These are phyloP conservation scores for Sphenopsis melanotis DNA, from an alignment of 2,797 vertebrate genomes.

Conservation along the genomic window DNA sequence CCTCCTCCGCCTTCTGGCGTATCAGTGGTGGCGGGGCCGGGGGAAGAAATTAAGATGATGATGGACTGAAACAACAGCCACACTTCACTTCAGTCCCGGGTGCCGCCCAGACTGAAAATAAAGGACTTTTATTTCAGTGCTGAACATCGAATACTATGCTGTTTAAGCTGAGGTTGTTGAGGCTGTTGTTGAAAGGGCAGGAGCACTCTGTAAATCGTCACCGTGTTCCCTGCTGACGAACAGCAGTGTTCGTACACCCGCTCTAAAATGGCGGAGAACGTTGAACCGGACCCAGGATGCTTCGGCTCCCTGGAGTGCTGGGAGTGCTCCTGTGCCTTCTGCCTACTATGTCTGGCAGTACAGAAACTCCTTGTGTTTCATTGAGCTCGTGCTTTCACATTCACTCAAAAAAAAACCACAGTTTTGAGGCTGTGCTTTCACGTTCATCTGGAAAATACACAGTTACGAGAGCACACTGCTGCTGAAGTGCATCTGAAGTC, in stretches of 20 bases:
- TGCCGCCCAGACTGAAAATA: background rate
- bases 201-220: rapidly evolving
- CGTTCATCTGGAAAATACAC: rapidly evolving
- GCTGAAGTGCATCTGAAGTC: background rate
- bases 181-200: background rate
- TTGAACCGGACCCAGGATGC: background rate
- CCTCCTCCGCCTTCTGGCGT: rapidly evolving
- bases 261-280: background rate
- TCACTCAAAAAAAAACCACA: rapidly evolving
- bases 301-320: rapidly evolving
- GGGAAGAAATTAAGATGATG: rapidly evolving
- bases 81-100: background rate
- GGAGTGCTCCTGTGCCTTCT: background rate
- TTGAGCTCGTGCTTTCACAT: rapidly evolving
- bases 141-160: rapidly evolving
- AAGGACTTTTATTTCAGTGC: rapidly evolving
- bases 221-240: rapidly evolving
- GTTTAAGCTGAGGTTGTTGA: background rate
- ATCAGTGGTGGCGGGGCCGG: rapidly evolving
- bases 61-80: background rate
- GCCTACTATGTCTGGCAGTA: rapidly evolving
- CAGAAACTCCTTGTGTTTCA: background rate
- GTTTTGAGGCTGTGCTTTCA: background rate
- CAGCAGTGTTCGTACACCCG: rapidly evolving
- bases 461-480: rapidly evolving